phyloP scores from a whole-genome alignment of 2,797 vertebrate species.

The Borostomias antarcticus region DNA sequence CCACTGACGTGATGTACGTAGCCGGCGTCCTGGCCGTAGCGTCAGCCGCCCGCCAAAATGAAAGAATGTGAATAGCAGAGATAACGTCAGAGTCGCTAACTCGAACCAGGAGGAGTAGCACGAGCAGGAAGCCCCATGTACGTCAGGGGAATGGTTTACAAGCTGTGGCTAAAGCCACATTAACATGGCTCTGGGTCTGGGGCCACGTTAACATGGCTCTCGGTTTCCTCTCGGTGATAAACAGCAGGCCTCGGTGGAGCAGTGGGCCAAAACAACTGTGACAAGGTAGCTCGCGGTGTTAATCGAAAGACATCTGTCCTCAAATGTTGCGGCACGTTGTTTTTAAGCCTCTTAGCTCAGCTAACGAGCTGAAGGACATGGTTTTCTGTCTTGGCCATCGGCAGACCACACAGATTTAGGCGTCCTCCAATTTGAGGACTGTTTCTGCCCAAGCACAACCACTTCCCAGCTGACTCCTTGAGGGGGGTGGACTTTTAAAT shows the following conservation, averaged over 20 bases:
- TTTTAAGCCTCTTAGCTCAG: constrained; percentile 24
- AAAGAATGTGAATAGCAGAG: constrained; percentile 30
- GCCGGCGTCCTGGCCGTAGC: constrained; percentile 30
- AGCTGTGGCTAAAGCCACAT: constrained; percentile 53
- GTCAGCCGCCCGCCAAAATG: constrained; percentile 23
- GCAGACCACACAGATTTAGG: constrained; percentile 57
- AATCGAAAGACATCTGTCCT: constrained; percentile 58
- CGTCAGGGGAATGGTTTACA: constrained; percentile 56
- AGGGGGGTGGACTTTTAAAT: constrained; percentile 59
- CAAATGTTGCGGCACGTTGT: constrained; percentile 49
- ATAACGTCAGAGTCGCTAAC: constrained; percentile 44
- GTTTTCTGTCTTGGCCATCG: constrained; percentile 52
- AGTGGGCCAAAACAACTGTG: constrained; percentile 39
- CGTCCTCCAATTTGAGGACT: constrained; percentile 37
- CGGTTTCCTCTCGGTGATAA: constrained; percentile 50
- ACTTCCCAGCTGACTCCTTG: constrained; percentile 62
- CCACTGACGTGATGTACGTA: constrained; percentile 23
- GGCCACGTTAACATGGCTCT: constrained; percentile 38
- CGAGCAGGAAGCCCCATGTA: constrained; percentile 24
- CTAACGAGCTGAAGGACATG: constrained; percentile 18
- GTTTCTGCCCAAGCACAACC: constrained; percentile 58
- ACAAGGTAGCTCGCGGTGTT: constrained; percentile 41
- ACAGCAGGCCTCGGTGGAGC: constrained; percentile 43
- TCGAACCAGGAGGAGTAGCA: constrained; percentile 44
- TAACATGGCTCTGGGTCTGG: constrained; percentile 43